These are phyloP conservation scores for Sylvicapra grimmia DNA, from an alignment of 2,113 vertebrate genomes.

Conservation along the genomic window DNA sequence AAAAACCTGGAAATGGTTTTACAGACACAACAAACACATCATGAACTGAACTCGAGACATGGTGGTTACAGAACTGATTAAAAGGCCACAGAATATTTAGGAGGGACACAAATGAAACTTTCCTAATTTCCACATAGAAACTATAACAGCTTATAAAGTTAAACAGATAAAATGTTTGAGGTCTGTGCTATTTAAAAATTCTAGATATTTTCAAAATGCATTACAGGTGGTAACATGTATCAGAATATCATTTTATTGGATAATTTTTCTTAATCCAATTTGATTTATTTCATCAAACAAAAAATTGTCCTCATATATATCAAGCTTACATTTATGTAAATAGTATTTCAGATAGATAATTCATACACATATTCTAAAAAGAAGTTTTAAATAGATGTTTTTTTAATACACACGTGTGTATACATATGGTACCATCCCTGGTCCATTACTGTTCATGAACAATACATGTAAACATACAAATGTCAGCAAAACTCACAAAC, in stretches of 20 bases:
- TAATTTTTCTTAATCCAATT: neutral
- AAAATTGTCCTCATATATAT: neutral
- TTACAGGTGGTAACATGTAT: neutral
- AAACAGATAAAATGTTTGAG: neutral
- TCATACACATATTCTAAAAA: neutral
- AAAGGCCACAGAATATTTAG: neutral
- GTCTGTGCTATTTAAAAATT: conserved; percentile 9
- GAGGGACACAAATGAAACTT: neutral
- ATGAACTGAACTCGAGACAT: neutral
- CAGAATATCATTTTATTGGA: neutral
- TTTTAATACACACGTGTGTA: neutral
- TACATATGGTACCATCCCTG: neutral
- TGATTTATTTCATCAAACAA: neutral
- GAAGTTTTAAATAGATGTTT: neutral
- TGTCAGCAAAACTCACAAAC: neutral
- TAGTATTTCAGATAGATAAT: neutral
- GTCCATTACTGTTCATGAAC: neutral
- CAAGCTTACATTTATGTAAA: neutral
- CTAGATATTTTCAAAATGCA: conserved; percentile 1
- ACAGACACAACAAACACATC: neutral
- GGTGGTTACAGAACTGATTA: neutral
- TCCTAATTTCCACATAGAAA: neutral
- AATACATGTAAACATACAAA: neutral
- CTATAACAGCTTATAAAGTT: neutral
- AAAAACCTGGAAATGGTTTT: neutral